Base-by-base conservation (phyloP, 2,888 invertebrate species). In the Dascillus cervinus region DNA sequence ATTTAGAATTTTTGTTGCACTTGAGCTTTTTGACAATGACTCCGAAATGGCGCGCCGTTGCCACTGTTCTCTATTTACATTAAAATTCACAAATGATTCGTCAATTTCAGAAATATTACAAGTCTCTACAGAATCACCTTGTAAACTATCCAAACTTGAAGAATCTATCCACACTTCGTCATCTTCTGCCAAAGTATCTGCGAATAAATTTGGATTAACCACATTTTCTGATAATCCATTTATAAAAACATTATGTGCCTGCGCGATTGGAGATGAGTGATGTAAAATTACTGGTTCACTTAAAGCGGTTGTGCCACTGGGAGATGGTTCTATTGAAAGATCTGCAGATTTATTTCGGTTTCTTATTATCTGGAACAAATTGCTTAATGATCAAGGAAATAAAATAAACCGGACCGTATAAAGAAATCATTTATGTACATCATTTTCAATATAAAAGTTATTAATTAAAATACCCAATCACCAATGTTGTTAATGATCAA, bases 11-110 rank as follows among this genome's bases (percentile, higher is more conserved):
- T n/a, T n/a, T n/a, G n/a, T n/a, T n/a, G n/a, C n/a, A n/a, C n/a
- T n/a, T n/a, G n/a, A n/a, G n/a, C n/a, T n/a, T n/a, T n/a, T n/a
- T n/a, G n/a, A n/a, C n/a, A n/a, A n/a, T n/a, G n/a, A 65, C 46
- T 73, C 72, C 3, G 72, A 71, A 23, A 69, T 70, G 2, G 75
- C 75, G 13, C 77, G 62, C 36, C 73, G 64, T 46, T 77, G 76
- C 77, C 77, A 77, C 13, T 74, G 59, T 46, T 76, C 75, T 9
- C 76, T 64, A 46, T 74, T 77, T 45, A 64, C 59, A 13, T 50
- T 61, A 44, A 67, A 67, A 44, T 62, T 62, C 8, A 65, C 67
- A 55, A 70, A 62, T 55, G 70, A 46, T 32, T 59, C 58, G 34
- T 63, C 62, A 12, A 60, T 53, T 49, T 57, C 57, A 12, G 41